Evolutionary conservation across 1,140 invertebrate genomes (phyloP).

Genomic region (Saccostrea echinata): DNA sequence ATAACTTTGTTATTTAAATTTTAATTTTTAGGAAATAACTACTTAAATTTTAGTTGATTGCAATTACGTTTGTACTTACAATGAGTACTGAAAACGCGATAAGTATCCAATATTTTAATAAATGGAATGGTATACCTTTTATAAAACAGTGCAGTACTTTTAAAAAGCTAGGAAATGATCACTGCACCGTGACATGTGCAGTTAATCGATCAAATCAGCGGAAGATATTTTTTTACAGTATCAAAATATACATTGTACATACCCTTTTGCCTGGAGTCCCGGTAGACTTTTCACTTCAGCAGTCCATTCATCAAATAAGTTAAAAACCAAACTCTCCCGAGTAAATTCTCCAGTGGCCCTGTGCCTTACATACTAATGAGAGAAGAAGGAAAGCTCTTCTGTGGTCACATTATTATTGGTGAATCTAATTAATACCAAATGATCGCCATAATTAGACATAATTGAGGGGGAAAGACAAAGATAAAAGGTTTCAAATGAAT

Average conservation of each 20-base stretch:
- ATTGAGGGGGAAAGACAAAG: background rate
- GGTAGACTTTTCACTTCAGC: background rate
- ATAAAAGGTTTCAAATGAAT: background rate
- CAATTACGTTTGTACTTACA: too few species aligned
- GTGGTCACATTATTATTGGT: conserved; percentile 14
- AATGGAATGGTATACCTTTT: background rate
- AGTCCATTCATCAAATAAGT: background rate
- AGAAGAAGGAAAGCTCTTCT: background rate
- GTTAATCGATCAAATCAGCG: background rate
- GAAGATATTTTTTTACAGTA: background rate
- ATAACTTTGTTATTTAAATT: too few species aligned
- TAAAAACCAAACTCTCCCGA: too few species aligned
- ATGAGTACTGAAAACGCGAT: too few species aligned
- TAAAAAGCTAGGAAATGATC: background rate
- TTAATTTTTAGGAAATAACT: too few species aligned
- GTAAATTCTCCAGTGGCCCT: background rate
- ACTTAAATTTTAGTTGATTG: too few species aligned
- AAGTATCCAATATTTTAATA: too few species aligned
- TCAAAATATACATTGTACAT: background rate
- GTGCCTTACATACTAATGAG: background rate
- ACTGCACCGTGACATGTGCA: background rate
- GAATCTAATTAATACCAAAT: background rate
- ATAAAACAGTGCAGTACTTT: background rate
- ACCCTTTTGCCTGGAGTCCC: background rate
- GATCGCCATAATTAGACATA: conserved; percentile 1